phyloP scores from a whole-genome alignment of 2,888 invertebrate genomes.

The Eupithecia insigniata region DNA sequence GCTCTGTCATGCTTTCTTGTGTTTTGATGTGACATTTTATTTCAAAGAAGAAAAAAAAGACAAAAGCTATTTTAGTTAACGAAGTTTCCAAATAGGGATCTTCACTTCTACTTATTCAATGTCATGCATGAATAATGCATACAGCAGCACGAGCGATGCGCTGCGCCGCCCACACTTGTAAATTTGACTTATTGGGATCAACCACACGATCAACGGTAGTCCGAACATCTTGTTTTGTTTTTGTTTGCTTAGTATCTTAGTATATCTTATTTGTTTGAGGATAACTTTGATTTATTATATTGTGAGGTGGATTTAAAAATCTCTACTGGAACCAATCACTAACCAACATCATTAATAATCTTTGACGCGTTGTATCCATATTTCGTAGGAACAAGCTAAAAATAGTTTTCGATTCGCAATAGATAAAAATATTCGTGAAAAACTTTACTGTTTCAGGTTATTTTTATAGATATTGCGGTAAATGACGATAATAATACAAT shows the following conservation, averaged over 20 bases:
- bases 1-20: slow-evolving; percentile 16
- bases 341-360: not conserved
- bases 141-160: slow-evolving; percentile 56
- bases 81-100: slow-evolving; percentile 60
- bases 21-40: slow-evolving; percentile 16
- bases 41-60: not conserved
- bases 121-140: slow-evolving; percentile 66
- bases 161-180: slow-evolving; percentile 68
- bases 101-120: slow-evolving; percentile 35
- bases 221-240: slow-evolving; percentile 30
- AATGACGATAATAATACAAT: not conserved
- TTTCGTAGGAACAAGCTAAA: not conserved
- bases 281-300: slow-evolving; percentile 10
- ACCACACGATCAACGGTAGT: slow-evolving; percentile 34
- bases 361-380: not conserved
- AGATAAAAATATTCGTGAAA: not conserved
- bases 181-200: slow-evolving; percentile 73
- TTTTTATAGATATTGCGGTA: not conserved
- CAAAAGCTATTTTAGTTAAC: slow-evolving; percentile 38
- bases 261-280: slow-evolving; percentile 10
- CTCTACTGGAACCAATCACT: not conserved
- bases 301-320: not conserved
- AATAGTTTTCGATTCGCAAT: not conserved
- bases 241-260: not conserved
- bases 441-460: not conserved